Base-by-base conservation (phyloP, 2,888 invertebrate genomes). In the Myopa testacea region DNA sequence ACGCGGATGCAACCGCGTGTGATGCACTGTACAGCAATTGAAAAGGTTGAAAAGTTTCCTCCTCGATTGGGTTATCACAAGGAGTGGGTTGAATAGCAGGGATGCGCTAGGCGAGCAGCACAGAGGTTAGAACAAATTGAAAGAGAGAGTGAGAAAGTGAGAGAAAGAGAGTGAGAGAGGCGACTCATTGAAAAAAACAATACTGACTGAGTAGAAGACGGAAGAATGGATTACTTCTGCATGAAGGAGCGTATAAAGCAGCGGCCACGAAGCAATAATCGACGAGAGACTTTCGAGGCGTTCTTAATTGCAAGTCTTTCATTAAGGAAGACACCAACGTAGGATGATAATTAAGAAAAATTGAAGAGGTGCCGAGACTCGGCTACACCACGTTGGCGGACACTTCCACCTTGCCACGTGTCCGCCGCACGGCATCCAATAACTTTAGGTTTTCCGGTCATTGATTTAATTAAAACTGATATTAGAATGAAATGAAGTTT, bases 391-490 rank as follows among this genome's bases (percentile, higher is more conserved):
- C 60, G 38, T 34, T 10, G 60, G 10, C 52, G n/a, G 3, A 1
- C 50, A 3, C 38, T 34, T 26, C 63, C 62, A 16, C 62, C 26
- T 58, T 5, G 10, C 16, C 72, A 67, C n/a, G 45, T 26, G 38
- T 12, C 37, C 4, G 45, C 19, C 62, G 19, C 26, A 26, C 73
- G 45, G 37, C 37, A 26, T 73, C n/a, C 63, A 73, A 60, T 76
- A 77, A 69, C 72, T 50, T 62, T 19, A 63, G 63, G 63, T 78
- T 73, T 79, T 68, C 68, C 75, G 75, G 68, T 70, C 78, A 78
- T 78, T 76, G 77, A 78, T 78, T 80, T 80, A 73, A 80, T 80
- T 77, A 78, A 73, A 77, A 78, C 40, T 76, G 76, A 80, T 75
- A 75, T 75, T 75, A 60, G 26, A 69, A 60, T 75, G 34, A 69